Evolutionary conservation across 2,888 invertebrate species (phyloP), one percentile per base, ranked within the genome.

Genomic region (Boloria euphrosyne): DNA sequence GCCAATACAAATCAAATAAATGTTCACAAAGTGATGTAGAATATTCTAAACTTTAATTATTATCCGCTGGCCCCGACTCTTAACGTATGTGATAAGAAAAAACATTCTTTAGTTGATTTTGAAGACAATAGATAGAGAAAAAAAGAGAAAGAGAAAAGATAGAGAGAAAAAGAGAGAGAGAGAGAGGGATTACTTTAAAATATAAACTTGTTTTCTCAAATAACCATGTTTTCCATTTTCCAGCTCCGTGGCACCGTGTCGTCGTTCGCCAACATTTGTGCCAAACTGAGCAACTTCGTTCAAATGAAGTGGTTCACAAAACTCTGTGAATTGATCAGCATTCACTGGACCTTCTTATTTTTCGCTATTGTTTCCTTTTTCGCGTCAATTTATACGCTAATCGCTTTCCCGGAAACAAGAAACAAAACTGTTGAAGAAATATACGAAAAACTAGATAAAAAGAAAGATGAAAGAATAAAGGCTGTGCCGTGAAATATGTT

Each of bases 301-400:
- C 91, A 92, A 70, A 87, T 86, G 76, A 92, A 90, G 71, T 90
- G 90, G 89, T 92, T 92, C 82, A 85, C 86, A 0, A 79, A 78
- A 13, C 76, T 91, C 14, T 85, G 85, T 65, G 83, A 85, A 0
- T 68, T 84, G 1, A 80, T 91, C 61, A 90, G 91, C 43, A 89
- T 90, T 54, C 90, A 92, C 54, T 90, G 90, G 89, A 86, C 86
- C 0, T 88, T 91, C 74, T 70, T 90, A 0, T 88, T 88, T 80
- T 92, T 92, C 72, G 78, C 89, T 0, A 47, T 79, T 0, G 83
- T 90, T 10, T 86, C 85, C 65, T 89, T 91, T 76, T 53, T 76
- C 14, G 85, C 88, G 4, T 85, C 85, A 57, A 75, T 87, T 68
- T 91, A 89, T 70, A 83, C 87, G 0, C 74, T 87, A 2, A 27